Percentiles rank a stretch among this genome's conserved stretches.
Conservation (phyloP, 1,140 invertebrate genomes). For the Lineus longissimus region DNA sequence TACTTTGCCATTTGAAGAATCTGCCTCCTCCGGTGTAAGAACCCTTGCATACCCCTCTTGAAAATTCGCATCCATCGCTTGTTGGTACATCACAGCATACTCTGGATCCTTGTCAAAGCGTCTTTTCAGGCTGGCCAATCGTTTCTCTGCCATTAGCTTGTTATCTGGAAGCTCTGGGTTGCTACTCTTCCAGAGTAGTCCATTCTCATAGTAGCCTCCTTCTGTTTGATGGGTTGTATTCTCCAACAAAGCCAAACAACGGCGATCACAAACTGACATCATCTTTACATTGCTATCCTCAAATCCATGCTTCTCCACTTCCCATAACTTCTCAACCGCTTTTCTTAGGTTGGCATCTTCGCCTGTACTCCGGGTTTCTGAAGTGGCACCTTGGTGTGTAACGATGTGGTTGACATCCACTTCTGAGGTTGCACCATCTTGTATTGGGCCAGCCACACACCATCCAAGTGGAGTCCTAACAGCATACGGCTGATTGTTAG, state of each 20-base stretch:
- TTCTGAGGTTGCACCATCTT: too few species aligned
- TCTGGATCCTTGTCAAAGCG: neutral
- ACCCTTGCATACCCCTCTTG: neutral
- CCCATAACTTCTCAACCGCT: too few species aligned
- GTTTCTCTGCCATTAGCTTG: neutral
- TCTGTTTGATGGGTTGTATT: neutral
- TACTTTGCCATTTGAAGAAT: neutral
- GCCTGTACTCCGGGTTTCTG: too few species aligned
- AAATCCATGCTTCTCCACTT: too few species aligned
- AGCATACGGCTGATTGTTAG: too few species aligned
- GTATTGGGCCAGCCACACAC: too few species aligned
- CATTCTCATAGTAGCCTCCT: neutral
- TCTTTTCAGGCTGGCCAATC: neutral
- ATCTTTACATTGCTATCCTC: neutral
- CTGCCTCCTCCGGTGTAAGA: neutral
- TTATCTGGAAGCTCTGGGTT: neutral
- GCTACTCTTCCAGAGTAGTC: neutral
- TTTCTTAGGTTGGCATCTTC: too few species aligned
- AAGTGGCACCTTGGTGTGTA: too few species aligned
- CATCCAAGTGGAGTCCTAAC: too few species aligned
- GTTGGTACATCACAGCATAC: neutral
- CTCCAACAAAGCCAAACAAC: neutral
- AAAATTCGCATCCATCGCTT: neutral
- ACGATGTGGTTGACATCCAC: too few species aligned
- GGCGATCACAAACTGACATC: neutral